A percentile compares a stretch with the other conserved stretches of the same genome.
phyloP scores from a whole-genome alignment of 1,140 invertebrate genomes.

The Atta cephalotes region DNA sequence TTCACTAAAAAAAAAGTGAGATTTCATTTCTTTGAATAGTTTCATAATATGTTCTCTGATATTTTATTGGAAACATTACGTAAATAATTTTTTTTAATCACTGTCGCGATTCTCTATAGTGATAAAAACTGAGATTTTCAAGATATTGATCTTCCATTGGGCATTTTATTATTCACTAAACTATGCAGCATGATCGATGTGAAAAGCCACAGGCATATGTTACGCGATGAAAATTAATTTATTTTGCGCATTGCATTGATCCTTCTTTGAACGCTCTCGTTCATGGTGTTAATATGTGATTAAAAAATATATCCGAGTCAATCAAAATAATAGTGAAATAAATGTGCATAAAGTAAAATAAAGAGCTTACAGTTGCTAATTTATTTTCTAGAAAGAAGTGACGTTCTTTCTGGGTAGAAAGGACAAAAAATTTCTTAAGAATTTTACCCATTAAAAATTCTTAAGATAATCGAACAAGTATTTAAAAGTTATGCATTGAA shows the following conservation, averaged over 20 bases:
- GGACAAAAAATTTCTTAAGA: not conserved
- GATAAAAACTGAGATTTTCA: not conserved
- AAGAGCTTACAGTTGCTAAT: conserved; percentile 3
- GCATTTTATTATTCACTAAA: conserved; percentile 30
- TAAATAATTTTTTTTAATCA: not conserved
- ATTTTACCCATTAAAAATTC: not conserved
- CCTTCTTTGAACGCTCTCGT: not conserved
- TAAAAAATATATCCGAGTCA: not conserved
- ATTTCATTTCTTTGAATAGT: too few species aligned
- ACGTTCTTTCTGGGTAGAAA: not conserved
- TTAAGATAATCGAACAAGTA: not conserved
- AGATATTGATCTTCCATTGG: not conserved
- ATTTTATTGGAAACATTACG: not conserved
- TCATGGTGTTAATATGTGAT: not conserved
- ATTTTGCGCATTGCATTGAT: conserved; percentile 33
- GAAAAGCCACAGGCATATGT: not conserved
- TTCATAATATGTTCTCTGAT: not conserved
- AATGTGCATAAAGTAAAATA: not conserved
- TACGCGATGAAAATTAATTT: conserved; percentile 40
- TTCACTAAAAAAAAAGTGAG: too few species aligned
- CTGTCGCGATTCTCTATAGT: not conserved
- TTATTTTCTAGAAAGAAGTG: not conserved
- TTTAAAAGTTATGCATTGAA: not conserved
- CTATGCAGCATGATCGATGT: not conserved
- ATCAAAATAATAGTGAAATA: not conserved